These are phyloP conservation scores for Erythrocercus mccallii DNA, from an alignment of 2,113 vertebrate species.

Conservation along the genomic window DNA sequence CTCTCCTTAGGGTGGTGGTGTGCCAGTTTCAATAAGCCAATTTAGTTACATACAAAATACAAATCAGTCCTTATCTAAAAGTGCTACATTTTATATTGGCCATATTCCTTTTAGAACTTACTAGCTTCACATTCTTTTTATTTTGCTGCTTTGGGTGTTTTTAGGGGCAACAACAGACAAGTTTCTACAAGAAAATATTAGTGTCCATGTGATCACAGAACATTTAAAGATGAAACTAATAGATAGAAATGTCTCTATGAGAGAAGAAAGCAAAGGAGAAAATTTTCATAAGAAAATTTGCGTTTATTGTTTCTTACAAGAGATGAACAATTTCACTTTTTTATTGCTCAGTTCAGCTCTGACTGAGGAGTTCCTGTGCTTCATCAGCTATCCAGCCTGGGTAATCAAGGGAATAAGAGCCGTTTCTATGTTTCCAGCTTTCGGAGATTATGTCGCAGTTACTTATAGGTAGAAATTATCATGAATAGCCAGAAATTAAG, in stretches of 20 bases:
- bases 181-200: neutral
- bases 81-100: neutral
- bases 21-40: neutral
- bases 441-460: neutral
- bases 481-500: neutral
- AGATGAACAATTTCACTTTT: neutral
- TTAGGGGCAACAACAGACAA: neutral
- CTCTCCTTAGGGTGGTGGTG: neutral
- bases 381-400: neutral
- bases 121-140: neutral
- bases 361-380: neutral
- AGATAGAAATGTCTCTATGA: neutral
- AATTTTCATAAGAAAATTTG: neutral
- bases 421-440: neutral
- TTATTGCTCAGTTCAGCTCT: neutral
- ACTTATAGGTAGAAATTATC: neutral
- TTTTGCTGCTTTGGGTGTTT: accelerated
- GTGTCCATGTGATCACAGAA: neutral
- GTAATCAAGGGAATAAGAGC: neutral
- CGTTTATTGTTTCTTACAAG: neutral
- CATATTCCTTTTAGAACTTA: neutral
- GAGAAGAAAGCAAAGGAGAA: neutral
- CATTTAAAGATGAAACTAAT: neutral
- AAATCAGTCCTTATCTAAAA: neutral
- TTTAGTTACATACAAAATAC: neutral